Base-by-base conservation (phyloP, 2,888 invertebrate species). In the Stenolophus ochropezus region DNA sequence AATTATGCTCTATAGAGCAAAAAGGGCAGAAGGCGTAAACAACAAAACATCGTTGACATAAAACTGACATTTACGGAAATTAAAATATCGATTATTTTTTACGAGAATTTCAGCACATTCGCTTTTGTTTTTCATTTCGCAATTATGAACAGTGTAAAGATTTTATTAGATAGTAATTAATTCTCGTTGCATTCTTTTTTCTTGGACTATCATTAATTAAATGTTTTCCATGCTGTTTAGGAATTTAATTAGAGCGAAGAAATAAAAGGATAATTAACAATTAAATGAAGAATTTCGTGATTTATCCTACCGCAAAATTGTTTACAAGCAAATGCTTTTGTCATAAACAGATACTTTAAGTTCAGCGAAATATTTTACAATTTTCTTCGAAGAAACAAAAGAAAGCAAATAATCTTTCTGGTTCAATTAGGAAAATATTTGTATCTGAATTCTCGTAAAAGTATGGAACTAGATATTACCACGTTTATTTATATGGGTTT, bases 141-240 rank as follows among this genome's bases (percentile, higher is more conserved):
- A 53, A 18, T 42, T 42, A 42, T 42, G 25, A 61, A 33, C 20
- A 27, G 47, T 47, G 42, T 71, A 65, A 27, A 58, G 25, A 58
- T 78, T 78, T 78, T 78, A 78, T 78, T 58, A 47, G 51, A 77
- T 65, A 49, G 47, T 65, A 78, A 78, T 78, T 78, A 78, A 65
- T 78, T 78, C 65, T 49, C 16, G 4, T 65, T 3, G 23, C 65
- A 65, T 78, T 78, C 65, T 65, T 27, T 78, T 78, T 61, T 49
- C 8, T 78, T 58, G 16, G 21, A 47, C 47, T 23, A 58, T 23
- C 65, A 51, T 65, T 78, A 78, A 78, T 78, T 78, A 47, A 78
- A 78, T 78, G 78, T 78, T 65, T 78, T 65, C 65, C 27, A 78
- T 49, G 6, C 49, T 61, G 78, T 51, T 78, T 78, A 78, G 78